Evolutionary conservation across 2,888 invertebrate genomes (phyloP).

Genomic region (Drosophila seclusa): DNA sequence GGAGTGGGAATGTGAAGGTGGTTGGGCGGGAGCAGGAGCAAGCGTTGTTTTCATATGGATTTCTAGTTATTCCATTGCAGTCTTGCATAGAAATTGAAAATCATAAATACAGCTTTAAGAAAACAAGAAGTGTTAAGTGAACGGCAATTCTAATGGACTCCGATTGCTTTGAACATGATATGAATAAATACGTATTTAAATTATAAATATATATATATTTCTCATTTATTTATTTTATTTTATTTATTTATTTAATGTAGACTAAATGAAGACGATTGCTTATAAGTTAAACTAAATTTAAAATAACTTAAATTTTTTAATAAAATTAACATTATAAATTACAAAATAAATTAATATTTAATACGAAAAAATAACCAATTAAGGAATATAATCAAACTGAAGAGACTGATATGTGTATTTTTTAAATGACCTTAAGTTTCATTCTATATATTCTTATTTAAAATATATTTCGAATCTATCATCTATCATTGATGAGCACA

Average conservation of each 20-base stretch:
- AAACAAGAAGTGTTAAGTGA: slow-evolving; percentile 15
- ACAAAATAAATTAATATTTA: neutral
- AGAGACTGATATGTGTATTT: neutral
- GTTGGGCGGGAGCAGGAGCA: neutral
- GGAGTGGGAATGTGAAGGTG: neutral
- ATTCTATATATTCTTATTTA: neutral
- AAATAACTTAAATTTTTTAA: neutral
- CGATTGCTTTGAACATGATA: slow-evolving; percentile 2
- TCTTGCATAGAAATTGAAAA: slow-evolving; percentile 53
- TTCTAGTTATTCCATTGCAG: slow-evolving; percentile 49
- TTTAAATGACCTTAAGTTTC: neutral
- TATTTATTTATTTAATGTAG: neutral
- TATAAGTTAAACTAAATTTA: neutral
- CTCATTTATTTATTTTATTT: neutral
- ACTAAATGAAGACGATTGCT: no score
- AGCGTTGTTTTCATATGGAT: slow-evolving; percentile 47
- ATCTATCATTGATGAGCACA: neutral
- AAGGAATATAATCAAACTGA: no score
- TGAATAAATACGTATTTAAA: neutral
- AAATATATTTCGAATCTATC: neutral
- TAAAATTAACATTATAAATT: neutral
- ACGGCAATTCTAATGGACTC: neutral
- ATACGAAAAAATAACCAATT: no score
- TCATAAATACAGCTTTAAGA: slow-evolving; percentile 51
- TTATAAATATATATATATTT: no score